phyloP scores from a whole-genome alignment of 1,140 invertebrate species.

The Gonioctena quinquepunctata region DNA sequence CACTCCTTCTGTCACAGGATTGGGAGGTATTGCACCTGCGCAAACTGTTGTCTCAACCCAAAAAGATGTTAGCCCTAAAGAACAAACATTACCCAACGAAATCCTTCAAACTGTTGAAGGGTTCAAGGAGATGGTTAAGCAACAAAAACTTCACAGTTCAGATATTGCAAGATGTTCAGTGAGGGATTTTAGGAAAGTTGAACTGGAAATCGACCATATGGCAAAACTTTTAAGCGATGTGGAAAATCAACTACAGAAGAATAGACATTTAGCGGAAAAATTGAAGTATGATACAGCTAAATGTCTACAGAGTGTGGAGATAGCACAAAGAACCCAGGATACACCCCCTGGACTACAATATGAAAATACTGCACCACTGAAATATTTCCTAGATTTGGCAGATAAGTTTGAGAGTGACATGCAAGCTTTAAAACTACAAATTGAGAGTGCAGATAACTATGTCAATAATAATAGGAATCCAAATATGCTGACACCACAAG shows the following conservation, averaged over 20 bases:
- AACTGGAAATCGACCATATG: conserved; percentile 48
- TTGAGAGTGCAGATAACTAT: conserved; percentile 74
- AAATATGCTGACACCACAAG: conserved; percentile 68
- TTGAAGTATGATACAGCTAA: conserved; percentile 75
- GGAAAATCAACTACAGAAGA: conserved; percentile 64
- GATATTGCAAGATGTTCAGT: conserved; percentile 71
- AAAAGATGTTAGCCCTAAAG: conserved; percentile 68
- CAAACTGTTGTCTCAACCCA: conserved; percentile 58
- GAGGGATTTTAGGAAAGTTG: conserved; percentile 48
- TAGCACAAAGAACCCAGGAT: conserved; percentile 78
- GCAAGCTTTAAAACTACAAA: conserved; percentile 70
- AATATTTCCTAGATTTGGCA: conserved; percentile 74
- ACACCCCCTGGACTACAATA: conserved; percentile 76
- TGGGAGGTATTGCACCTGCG: conserved; percentile 68
- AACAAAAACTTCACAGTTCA: conserved; percentile 77
- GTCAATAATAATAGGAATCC: conserved; percentile 70
- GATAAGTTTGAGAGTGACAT: conserved; percentile 74
- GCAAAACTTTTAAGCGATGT: conserved; percentile 57
- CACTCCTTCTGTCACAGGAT: conserved; percentile 58
- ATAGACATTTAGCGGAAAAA: conserved; percentile 69
- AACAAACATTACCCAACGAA: conserved; percentile 75
- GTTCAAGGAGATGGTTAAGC: conserved; percentile 79
- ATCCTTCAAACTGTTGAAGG: conserved; percentile 57
- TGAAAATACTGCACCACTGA: conserved; percentile 74
- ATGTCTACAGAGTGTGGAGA: conserved; percentile 75